These are phyloP conservation scores for Castor canadensis DNA, from an alignment of 2,113 vertebrate species.

Conservation along the genomic window DNA sequence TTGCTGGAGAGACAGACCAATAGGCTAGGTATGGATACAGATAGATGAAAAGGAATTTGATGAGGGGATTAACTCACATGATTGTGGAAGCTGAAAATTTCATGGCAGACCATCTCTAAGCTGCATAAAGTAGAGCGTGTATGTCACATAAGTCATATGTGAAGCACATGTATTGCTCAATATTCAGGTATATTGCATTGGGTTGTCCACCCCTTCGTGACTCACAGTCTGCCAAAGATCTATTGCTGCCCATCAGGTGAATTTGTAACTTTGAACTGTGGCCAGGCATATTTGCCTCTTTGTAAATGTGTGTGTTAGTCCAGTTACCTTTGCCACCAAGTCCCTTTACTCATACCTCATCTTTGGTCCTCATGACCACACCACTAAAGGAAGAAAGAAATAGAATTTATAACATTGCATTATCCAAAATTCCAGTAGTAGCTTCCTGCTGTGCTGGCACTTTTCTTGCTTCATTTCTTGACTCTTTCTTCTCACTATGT, in stretches of 20 bases:
- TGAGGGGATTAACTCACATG: background rate
- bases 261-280: background rate
- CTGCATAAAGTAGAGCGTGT: background rate
- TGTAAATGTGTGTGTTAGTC: background rate
- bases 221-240: background rate
- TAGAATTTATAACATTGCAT: background rate
- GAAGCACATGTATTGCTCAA: background rate
- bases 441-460: background rate
- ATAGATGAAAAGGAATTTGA: background rate
- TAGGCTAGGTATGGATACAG: background rate
- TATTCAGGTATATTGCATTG: background rate
- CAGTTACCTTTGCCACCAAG: background rate
- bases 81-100: background rate
- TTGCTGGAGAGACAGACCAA: background rate
- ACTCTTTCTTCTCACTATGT: conserved; percentile 31
- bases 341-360: background rate
- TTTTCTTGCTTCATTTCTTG: background rate
- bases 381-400: background rate
- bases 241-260: background rate
- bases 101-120: background rate
- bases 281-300: background rate
- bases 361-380: background rate
- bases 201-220: background rate
- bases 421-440: background rate
- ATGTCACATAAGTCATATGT: background rate